Base-by-base conservation (phyloP, 2,888 invertebrate species). In the Idaea aversata region DNA sequence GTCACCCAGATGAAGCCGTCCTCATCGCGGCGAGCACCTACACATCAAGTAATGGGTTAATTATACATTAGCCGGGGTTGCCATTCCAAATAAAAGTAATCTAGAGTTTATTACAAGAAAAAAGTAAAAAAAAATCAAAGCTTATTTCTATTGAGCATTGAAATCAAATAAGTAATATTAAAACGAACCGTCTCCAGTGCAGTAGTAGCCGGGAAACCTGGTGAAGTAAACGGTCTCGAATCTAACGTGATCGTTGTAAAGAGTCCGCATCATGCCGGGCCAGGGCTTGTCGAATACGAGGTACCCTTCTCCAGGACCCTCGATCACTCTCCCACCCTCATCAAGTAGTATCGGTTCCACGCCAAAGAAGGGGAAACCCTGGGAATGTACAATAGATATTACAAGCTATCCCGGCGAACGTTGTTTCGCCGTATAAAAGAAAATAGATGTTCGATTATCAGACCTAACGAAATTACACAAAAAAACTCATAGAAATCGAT, bases 321-420 rank as follows among this genome's bases (percentile, higher is more conserved):
- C 95, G 67, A 98, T 95, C 80, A 96, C 95, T 77, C 94, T 94
- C 2, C 99, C 99, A 65, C 96, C 95, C 78, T 99, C 98, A 82
- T 97, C 97, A 72, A 99, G 87, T 47, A 99, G 90, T 36, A 94
- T 96, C 10, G 99, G 98, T 71, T 97, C 95, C 4, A 99, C 98
- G 16, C 99, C 99, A 86, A 99, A 99, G 94, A 99, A 99, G 71
- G 99, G 99, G 81, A 98, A 97, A 1, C 98, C 96, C 97, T 98
- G 88, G 6, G 83, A 83, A 36, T 25, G 25, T 25, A 25, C 25
- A 25, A 25, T 25, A 3, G 25, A 25, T 25, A 25, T 25, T 25
- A 25, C 25, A 25, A 25, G 25, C 25, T 25, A 3, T 25, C 25
- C 25, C 25, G 25, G 25, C 25, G 3, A 25, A 25, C 25, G 25